Conservation (phyloP, 2,888 invertebrate species). For the Anarsia innoxiella region DNA sequence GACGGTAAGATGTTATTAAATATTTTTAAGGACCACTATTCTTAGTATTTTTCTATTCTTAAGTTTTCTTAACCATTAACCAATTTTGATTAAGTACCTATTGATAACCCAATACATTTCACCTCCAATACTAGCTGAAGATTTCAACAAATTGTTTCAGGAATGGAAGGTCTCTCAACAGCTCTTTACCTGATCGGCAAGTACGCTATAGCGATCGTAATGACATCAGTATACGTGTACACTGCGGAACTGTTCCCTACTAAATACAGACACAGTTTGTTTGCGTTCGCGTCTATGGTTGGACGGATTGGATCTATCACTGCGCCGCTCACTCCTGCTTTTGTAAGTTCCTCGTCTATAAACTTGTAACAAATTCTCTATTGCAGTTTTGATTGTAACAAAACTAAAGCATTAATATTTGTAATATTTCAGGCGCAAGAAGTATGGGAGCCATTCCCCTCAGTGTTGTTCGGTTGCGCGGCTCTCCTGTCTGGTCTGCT, state of each 20-base stretch:
- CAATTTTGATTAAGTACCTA: too few species aligned
- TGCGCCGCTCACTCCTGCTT: constrained; percentile 79
- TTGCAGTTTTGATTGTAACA: too few species aligned
- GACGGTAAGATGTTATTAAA: constrained; percentile 54
- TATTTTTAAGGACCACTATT: too few species aligned
- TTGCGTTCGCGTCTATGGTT: constrained; percentile 80
- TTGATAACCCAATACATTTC: not conserved
- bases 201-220: constrained; percentile 79
- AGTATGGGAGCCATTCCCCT: constrained; percentile 42
- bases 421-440: constrained; percentile 46
- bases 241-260: constrained; percentile 82
- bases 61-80: too few species aligned
- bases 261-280: constrained; percentile 77
- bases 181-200: constrained; percentile 77
- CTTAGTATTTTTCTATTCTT: too few species aligned
- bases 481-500: constrained; percentile 56
- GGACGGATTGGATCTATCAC: constrained; percentile 80
- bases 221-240: constrained; percentile 79
- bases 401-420: too few species aligned
- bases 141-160: constrained; percentile 26
- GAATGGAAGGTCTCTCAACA: constrained; percentile 50
- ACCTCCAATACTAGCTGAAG: not conserved
- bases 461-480: constrained; percentile 55
- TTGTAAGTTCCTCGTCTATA: too few species aligned
- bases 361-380: too few species aligned